Conservation (phyloP, 2,113 vertebrate species). For the Penelope pileata region DNA sequence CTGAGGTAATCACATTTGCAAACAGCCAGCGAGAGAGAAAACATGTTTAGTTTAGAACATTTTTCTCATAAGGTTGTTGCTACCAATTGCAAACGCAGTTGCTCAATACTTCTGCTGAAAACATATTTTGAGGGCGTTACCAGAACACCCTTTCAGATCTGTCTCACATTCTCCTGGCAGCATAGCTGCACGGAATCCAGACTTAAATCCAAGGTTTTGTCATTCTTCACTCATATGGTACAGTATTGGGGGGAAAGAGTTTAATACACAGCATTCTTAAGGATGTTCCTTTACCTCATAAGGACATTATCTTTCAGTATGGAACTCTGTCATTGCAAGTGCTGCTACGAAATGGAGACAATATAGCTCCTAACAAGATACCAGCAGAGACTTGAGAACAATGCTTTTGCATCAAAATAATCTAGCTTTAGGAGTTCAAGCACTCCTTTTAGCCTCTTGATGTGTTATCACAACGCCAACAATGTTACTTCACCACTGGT, state of each 20-base stretch:
- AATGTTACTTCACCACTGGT: background rate
- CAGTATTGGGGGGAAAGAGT: background rate
- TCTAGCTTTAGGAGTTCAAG: background rate
- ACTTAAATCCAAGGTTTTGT: background rate
- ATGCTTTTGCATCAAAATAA: background rate
- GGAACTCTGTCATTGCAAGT: background rate
- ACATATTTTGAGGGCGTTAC: slow-evolving; percentile 3
- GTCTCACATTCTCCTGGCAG: background rate
- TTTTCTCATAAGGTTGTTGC: background rate
- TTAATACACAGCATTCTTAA: background rate
- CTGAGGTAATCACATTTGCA: background rate
- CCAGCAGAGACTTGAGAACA: background rate
- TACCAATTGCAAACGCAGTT: background rate
- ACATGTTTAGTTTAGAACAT: background rate
- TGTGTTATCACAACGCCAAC: background rate
- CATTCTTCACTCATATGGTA: background rate
- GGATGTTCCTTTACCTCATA: background rate
- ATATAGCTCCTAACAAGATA: background rate
- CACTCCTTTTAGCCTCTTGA: background rate
- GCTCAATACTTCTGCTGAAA: slow-evolving; percentile 4
- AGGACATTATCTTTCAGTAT: background rate
- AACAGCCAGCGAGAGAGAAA: background rate
- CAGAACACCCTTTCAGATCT: background rate
- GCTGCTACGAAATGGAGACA: background rate
- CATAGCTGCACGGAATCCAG: background rate